Conservation (phyloP, 2,113 vertebrate genomes). For the Paraplagusia blochii region DNA sequence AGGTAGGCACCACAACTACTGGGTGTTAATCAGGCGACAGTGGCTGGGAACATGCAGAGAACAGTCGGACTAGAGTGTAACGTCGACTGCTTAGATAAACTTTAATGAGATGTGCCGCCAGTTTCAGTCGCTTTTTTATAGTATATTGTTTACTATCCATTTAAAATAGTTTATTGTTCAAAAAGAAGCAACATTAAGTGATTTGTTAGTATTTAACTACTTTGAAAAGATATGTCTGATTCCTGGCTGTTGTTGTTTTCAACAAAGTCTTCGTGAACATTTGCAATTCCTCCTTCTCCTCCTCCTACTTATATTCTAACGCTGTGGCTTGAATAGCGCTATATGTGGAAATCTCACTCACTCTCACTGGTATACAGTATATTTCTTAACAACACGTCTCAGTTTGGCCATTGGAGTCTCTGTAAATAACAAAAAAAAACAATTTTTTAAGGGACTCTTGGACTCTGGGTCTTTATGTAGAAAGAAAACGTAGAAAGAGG, state of each 20-base stretch:
- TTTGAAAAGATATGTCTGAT: background rate
- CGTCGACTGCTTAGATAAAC: background rate
- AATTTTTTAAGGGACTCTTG: too few species aligned
- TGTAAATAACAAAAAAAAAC: too few species aligned
- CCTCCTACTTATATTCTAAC: conserved; percentile 12
- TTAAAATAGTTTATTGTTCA: too few species aligned
- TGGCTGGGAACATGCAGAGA: conserved; percentile 4
- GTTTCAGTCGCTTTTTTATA: too few species aligned
- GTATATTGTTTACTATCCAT: too few species aligned
- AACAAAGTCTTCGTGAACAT: conserved; percentile 6
- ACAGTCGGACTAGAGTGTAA: background rate
- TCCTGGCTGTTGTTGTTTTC: background rate
- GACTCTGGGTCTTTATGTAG: too few species aligned
- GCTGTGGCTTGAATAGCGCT: background rate
- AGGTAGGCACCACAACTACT: conserved; percentile 79
- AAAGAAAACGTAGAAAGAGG: too few species aligned
- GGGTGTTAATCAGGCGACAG: background rate
- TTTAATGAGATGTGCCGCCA: background rate
- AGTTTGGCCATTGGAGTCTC: conserved; percentile 6
- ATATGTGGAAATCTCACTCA: background rate
- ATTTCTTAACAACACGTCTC: background rate
- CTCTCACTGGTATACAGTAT: too few species aligned
- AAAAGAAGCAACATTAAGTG: conserved; percentile 10
- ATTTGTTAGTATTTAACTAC: background rate
- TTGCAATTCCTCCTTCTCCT: too few species aligned